Base-by-base conservation (phyloP, 2,888 invertebrate genomes). In the Ecdyonurus torrentis region DNA sequence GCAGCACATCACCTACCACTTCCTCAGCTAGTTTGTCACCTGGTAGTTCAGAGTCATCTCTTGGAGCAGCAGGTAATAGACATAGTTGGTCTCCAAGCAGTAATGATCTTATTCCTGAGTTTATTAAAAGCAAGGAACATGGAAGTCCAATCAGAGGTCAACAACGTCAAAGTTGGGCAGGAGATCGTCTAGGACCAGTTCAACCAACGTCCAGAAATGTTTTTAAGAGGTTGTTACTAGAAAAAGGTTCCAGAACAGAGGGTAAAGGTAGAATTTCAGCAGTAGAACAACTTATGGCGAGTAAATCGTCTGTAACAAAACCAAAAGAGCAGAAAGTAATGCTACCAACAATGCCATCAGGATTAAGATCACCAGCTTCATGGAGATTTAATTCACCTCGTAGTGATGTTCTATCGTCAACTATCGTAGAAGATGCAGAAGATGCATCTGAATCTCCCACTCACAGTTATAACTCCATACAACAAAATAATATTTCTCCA, bases 391-490 rank as follows among this genome's bases (percentile, higher is more conserved):
- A 85, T 52, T 85, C 83, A 67, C 87, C 86, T 1, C 78, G 90
- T 69, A 89, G 87, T 23, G 89, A 91, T 70, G 89, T 91, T 62
- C 81, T 92, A 71, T 89, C 91, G 55, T 87, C 88, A 59, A 89
- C 91, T 64, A 92, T 92, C 73, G 85, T 85, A 53, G 91, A 92
- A 78, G 91, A 86, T 68, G 79, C 82, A 70, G 85, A 87, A 70
- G 37, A 37, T 37, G 37, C 15, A 10, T 37, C 37, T 10, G 37
- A 37, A 10, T 37, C 37, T 37, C 37, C 37, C 7, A 37, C 37
- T 37, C 37, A 37, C 37, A 37, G 37, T 37, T 15, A 37, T 10
- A 37, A 37, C 15, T 37, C 37, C 5, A 5, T 37, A 15, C 37
- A 37, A 37, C 37, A 37, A 37, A n/a, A n/a, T n/a, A 37, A 37